These are phyloP conservation scores for Perca fluviatilis DNA, from an alignment of 2,113 vertebrate genomes.

Conservation along the genomic window DNA sequence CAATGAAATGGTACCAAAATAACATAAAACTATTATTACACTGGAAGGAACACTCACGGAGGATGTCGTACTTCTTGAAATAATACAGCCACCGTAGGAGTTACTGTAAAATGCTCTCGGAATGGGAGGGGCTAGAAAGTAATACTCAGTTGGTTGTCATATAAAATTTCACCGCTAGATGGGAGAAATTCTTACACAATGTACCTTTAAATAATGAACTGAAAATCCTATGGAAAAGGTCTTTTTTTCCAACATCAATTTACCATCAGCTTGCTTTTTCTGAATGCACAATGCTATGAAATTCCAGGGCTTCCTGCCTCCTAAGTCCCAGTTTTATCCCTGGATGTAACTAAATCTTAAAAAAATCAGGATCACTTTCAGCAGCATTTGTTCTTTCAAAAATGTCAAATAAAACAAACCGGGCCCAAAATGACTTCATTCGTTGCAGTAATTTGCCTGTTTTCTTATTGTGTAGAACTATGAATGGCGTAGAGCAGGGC, in stretches of 20 bases:
- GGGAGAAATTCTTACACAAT: too few species aligned
- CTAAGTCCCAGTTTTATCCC: not conserved
- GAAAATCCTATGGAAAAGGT: not conserved
- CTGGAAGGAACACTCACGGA: too few species aligned
- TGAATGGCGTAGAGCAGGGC: not conserved
- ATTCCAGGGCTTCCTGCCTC: not conserved
- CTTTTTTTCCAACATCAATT: not conserved
- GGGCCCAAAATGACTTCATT: slow-evolving; percentile 1
- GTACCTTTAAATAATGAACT: not conserved
- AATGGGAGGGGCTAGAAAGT: too few species aligned
- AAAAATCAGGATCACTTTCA: not conserved
- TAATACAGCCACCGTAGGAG: too few species aligned
- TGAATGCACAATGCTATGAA: slow-evolving; percentile 16
- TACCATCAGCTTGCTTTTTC: not conserved
- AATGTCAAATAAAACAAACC: slow-evolving; percentile 12
- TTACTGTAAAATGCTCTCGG: too few species aligned
- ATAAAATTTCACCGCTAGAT: too few species aligned
- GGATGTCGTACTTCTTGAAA: too few species aligned
- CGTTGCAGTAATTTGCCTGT: slow-evolving; percentile 2
- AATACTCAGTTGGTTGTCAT: too few species aligned
- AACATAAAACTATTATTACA: too few species aligned
- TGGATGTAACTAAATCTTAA: not conserved
- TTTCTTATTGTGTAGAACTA: slow-evolving; percentile 15
- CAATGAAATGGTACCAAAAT: too few species aligned
- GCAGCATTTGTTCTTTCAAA: not conserved